Percentiles rank a stretch among this genome's conserved stretches.
Conservation (phyloP, 2,797 vertebrate genomes). For the Alauda arvensis region DNA sequence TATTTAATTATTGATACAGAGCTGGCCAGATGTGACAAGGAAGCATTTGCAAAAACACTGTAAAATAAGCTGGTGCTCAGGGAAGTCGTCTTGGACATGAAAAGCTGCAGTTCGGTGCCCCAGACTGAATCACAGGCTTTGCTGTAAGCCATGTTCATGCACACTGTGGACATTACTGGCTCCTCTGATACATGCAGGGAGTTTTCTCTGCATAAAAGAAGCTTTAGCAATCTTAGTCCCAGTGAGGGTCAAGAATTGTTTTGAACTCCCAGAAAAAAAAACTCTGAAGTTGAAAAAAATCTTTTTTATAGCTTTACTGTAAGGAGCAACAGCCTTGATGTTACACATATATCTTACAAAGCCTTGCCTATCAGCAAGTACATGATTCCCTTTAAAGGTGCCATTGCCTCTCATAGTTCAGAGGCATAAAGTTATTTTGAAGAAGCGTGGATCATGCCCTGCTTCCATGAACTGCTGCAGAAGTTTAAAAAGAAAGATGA, state of each 20-base stretch:
- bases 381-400: background rate
- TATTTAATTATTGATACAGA: constrained; percentile 39
- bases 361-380: background rate
- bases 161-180: background rate
- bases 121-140: background rate
- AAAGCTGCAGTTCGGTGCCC: background rate
- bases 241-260: background rate
- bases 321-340: background rate
- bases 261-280: background rate
- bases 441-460: background rate
- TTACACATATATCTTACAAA: background rate
- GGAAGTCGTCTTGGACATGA: background rate
- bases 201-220: background rate
- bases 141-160: background rate
- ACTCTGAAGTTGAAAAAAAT: background rate
- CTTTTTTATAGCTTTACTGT: background rate
- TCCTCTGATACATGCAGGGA: background rate
- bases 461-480: background rate
- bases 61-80: background rate
- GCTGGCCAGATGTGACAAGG: constrained; percentile 6
- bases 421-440: background rate
- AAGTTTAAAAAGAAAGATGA: background rate
- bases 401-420: background rate
- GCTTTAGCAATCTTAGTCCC: background rate
- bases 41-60: constrained; percentile 32